Percentiles rank a stretch among this genome's conserved stretches.
These are phyloP conservation scores for Mobula hypostoma DNA, from an alignment of 2,113 vertebrate species.

Conservation along the genomic window DNA sequence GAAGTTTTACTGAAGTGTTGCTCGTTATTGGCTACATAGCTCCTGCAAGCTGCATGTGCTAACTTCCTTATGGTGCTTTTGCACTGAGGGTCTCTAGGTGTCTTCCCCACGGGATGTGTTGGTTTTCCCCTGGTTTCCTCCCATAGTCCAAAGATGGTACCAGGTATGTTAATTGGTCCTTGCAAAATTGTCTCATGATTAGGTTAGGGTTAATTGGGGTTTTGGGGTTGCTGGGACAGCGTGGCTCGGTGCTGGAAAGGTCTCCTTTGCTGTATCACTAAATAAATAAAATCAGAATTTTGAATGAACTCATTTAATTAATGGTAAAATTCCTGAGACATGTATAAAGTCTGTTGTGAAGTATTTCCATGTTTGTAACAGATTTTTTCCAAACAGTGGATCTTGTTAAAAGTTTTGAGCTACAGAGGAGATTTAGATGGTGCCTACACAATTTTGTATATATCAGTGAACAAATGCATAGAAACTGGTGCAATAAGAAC, in stretches of 20 bases:
- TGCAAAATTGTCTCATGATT: not conserved
- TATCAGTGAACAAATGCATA: not conserved
- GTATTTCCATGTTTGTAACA: not conserved
- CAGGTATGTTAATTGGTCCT: not conserved
- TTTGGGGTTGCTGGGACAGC: no score
- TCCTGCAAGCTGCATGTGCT: not conserved
- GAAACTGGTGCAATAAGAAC: not conserved
- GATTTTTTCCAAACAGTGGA: not conserved
- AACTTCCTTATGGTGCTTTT: not conserved
- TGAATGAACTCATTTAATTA: not conserved
- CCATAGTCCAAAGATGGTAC: no score
- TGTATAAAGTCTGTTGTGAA: not conserved
- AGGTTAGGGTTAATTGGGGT: no score
- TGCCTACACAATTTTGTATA: not conserved
- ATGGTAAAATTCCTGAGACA: not conserved
- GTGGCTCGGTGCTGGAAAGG: no score
- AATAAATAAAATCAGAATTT: not conserved
- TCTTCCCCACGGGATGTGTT: no score
- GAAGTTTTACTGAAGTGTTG: not conserved
- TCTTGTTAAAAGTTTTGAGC: not conserved
- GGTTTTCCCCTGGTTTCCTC: no score
- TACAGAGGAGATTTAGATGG: not conserved
- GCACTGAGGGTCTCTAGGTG: not conserved
- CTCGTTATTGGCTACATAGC: not conserved
- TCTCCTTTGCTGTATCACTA: no score